Conservation (phyloP, 2,113 vertebrate genomes). For the Hassar affinis region DNA sequence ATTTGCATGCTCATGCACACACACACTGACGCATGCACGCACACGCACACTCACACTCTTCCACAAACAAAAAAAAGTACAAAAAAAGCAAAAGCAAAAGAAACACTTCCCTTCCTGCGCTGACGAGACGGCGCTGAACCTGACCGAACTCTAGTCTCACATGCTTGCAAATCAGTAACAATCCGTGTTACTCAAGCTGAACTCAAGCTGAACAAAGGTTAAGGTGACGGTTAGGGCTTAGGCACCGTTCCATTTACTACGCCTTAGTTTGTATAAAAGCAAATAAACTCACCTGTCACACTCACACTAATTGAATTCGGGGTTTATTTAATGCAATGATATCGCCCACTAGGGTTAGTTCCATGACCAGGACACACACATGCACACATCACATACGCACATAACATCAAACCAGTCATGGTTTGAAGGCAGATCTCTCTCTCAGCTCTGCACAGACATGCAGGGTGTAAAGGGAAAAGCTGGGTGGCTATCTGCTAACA, state of each 20-base stretch:
- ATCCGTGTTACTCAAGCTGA: no score
- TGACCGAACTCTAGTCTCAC: neutral
- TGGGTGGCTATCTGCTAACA: constrained; percentile 46
- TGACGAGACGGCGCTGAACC: constrained; percentile 6
- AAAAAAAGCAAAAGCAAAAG: neutral
- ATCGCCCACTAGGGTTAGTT: no score
- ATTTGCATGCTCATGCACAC: constrained; percentile 14
- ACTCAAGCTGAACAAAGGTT: neutral
- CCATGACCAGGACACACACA: no score
- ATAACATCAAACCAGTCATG: no score
- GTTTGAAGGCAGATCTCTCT: no score
- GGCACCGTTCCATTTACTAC: neutral
- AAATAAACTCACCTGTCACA: neutral
- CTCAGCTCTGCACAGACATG: constrained; percentile 16
- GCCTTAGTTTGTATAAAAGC: neutral
- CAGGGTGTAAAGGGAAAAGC: constrained; percentile 31
- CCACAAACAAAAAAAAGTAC: constrained; percentile 1
- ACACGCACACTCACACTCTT: constrained; percentile 15
- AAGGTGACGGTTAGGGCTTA: neutral
- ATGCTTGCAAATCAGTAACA: neutral
- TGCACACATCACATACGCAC: neutral
- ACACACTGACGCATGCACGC: neutral
- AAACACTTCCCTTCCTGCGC: constrained; percentile 9
- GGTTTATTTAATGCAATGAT: no score
- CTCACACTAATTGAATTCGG: neutral